Evolutionary conservation across 2,888 invertebrate genomes (phyloP), one percentile per base, ranked within the genome.

Genomic region (Eupithecia dodoneata): DNA sequence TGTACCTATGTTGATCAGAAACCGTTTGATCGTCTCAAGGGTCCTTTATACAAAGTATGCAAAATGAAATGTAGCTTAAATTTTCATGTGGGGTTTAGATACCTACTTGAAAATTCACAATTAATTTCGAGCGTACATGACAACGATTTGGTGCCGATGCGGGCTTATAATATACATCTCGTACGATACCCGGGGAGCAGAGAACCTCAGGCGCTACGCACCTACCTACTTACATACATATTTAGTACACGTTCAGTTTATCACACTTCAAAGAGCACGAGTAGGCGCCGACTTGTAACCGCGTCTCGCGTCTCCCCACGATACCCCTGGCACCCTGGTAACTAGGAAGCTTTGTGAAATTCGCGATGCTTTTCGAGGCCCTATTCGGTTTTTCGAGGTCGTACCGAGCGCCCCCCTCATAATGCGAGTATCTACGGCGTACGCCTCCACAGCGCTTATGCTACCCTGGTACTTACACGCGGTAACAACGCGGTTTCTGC

Each of bases 271-370:
- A 93, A 94, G 93, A 91, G 90, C 91, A 88, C 89, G 87, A 88
- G 90, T 87, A 90, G 90, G 89, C 90, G 88, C 87, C 88, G 87
- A 87, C 87, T 88, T 88, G 89, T 88, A 91, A 92, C 93, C 91
- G 88, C 92, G 87, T 88, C 91, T 90, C 91, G 87, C 91, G 87
- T 88, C 91, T 90, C 91, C 92, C 91, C 83, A 59, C 74, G 76
- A 86, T 83, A 85, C 84, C 85, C 85, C 84, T 84, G 87, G 87
- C 87, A 84, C 86, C 85, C 86, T 88, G 85, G 91, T 91, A 92
- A 91, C 92, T 91, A 90, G 91, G 92, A 93, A 91, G 93, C 94
- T 94, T 92, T 93, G 94, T 92, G 93, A 92, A 93, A 91, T 93
- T 93, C 91, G 91, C 92, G 90, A 90, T 91, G 92, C 92, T 91